Base-by-base conservation (phyloP, 1,140 invertebrate genomes). In the Drosophila grimshawi region DNA sequence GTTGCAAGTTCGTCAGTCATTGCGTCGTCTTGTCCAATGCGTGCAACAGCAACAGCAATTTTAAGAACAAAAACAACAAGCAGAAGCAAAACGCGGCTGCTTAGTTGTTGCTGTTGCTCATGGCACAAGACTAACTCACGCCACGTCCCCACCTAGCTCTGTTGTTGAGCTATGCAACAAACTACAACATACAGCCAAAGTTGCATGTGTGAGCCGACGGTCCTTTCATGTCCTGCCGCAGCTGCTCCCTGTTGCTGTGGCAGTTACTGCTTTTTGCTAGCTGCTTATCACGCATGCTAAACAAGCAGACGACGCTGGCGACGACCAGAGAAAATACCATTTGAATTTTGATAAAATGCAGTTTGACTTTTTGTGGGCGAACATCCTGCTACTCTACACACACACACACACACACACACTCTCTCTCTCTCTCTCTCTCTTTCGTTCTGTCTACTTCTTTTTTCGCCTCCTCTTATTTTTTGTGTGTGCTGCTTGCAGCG, bases 331-430 rank as follows among this genome's bases (percentile, higher is more conserved):
- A 85, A 80, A 81, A 90, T 90, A 81, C 70, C 69, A 89, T 89
- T 89, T 89, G 80, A 89, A 90, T 89, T 89, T 89, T 89, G 85
- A 89, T 89, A 85, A 81, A 88, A 85, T 89, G 80, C 77, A 88
- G 85, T 80, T 67, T 78, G 74, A 86, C 73, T 81, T 75, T 86
- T 74, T 80, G 80, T 66, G 62, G 68, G 63, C 49, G 37, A 30
- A 69, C 59, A 46, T 59, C 30, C 57, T 37, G 32, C 37, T 60
- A 29, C 53, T 4, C 19, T 4, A 29, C 49, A 53, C n/a, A 56
- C 41, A 32, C 30, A n/a, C 11, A 32, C 30, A n/a, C 11, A 27
- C 11, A 27, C 32, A 37, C 39, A 35, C 45, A 43, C 55, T 49
- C 6, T 30, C 32, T 45, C 11, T 11, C 11, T n/a, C 8, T 27